These are phyloP conservation scores for Epinotia nisella DNA, from an alignment of 2,888 invertebrate species.

Conservation along the genomic window DNA sequence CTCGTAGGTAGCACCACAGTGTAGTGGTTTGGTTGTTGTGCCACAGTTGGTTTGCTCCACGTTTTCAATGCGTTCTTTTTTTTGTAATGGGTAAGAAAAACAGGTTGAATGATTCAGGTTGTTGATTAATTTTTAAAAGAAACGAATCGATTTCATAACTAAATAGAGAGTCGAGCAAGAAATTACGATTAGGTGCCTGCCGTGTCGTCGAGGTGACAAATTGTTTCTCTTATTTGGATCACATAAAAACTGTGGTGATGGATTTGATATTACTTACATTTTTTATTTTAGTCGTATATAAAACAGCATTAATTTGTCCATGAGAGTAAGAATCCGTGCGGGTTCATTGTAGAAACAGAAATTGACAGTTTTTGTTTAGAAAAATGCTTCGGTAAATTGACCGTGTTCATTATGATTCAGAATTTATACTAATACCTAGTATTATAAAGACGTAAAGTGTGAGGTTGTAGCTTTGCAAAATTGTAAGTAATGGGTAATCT, in stretches of 20 bases:
- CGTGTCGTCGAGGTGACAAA: slow-evolving; percentile 51
- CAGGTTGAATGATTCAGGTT: slow-evolving; percentile 51
- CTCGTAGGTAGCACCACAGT: too few relatives aligned
- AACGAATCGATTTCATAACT: slow-evolving; percentile 67
- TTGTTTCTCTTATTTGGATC: slow-evolving; percentile 54
- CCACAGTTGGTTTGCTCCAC: slow-evolving; percentile 38
- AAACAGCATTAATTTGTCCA: not conserved
- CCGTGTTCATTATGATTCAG: not conserved
- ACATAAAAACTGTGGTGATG: slow-evolving; percentile 51
- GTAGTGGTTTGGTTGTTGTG: too few relatives aligned
- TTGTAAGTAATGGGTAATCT: too few relatives aligned
- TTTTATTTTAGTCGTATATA: not conserved
- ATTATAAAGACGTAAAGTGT: too few relatives aligned
- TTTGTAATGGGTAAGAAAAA: slow-evolving; percentile 51
- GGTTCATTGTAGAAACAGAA: not conserved
- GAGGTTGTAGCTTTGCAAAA: too few relatives aligned
- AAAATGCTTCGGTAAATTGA: not conserved
- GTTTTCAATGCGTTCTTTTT: slow-evolving; percentile 47
- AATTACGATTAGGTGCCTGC: slow-evolving; percentile 57
- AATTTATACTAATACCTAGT: too few relatives aligned
- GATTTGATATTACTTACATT: not conserved
- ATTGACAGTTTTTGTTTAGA: not conserved
- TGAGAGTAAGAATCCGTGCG: not conserved
- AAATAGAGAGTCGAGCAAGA: slow-evolving; percentile 62
- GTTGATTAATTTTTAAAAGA: slow-evolving; percentile 57